Percentiles rank a stretch among this genome's conserved stretches.
Evolutionary conservation across 2,113 vertebrate species (phyloP).

Genomic region (Desmodus rotundus): DNA sequence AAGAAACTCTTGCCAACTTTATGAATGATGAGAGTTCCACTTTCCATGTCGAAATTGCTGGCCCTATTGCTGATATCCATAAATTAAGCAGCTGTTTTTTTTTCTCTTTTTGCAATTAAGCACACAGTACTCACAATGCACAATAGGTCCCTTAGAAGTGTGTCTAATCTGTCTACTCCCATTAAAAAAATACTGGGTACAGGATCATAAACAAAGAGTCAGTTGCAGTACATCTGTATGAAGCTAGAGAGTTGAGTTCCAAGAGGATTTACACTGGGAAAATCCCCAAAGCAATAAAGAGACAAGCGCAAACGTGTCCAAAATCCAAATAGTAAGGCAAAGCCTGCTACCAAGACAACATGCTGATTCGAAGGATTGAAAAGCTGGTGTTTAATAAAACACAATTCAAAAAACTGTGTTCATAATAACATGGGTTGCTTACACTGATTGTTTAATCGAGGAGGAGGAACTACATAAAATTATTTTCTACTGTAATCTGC

Average conservation of each 20-base stretch:
- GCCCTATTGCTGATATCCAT: conserved; percentile 73
- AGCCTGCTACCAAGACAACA: conserved; percentile 39
- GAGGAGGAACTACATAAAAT: not conserved
- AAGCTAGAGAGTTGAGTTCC: conserved; percentile 60
- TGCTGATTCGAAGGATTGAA: conserved; percentile 58
- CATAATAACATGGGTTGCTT: not conserved
- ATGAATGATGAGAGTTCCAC: conserved; percentile 66
- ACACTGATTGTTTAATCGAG: not conserved
- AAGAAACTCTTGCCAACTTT: conserved; percentile 68
- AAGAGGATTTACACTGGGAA: conserved; percentile 74
- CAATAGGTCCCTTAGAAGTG: conserved; percentile 78
- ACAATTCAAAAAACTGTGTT: conserved; percentile 31
- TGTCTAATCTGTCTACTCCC: conserved; percentile 74
- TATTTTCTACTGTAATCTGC: conserved; percentile 50
- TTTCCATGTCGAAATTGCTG: conserved; percentile 74
- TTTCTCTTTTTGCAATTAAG: conserved; percentile 69
- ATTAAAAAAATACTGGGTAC: conserved; percentile 70
- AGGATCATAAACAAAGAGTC: conserved; percentile 74
- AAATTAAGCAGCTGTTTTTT: conserved; percentile 79
- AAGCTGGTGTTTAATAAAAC: conserved; percentile 69
- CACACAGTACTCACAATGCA: conserved; percentile 63
- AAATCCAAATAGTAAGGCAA: conserved; percentile 57
- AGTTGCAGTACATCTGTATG: conserved; percentile 70
- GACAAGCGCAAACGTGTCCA: conserved; percentile 62
- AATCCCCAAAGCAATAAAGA: conserved; percentile 71